Evolutionary conservation across 2,797 vertebrate genomes (phyloP).

Genomic region (Melanotaenia maccullochi): DNA sequence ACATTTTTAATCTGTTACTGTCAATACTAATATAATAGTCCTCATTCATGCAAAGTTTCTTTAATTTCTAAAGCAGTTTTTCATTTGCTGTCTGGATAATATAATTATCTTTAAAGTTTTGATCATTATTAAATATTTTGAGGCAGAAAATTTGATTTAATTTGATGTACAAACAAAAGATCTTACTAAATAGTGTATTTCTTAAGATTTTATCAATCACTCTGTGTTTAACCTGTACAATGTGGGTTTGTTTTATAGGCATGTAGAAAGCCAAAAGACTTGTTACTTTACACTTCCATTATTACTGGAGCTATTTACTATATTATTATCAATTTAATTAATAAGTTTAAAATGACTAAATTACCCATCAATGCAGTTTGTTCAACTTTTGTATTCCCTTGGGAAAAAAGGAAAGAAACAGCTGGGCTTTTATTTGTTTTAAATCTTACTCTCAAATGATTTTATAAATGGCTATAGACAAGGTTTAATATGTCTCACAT

Average conservation of each 20-base stretch:
- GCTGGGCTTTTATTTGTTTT: not conserved
- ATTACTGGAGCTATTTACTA: too few species aligned
- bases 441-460: conserved; percentile 10
- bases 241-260: too few species aligned
- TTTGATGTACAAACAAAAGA: too few species aligned
- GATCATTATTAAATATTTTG: not conserved
- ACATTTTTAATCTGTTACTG: conserved; percentile 1
- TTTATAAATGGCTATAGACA: conserved; percentile 8
- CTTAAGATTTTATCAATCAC: too few species aligned
- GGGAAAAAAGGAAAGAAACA: not conserved
- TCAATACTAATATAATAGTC: not conserved
- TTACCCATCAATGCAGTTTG: not conserved
- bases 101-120: too few species aligned
- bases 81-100: not conserved
- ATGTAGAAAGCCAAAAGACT: too few species aligned
- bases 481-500: conserved; percentile 2
- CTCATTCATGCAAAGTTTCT: not conserved
- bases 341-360: too few species aligned
- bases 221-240: too few species aligned
- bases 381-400: not conserved
- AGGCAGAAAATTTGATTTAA: not conserved
- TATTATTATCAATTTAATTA: too few species aligned
- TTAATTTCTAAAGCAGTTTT: not conserved
- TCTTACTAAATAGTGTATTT: too few species aligned
- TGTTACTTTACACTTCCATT: too few species aligned